Evolutionary conservation across 1,140 invertebrate species (phyloP), one percentile per base, ranked within the genome.

Genomic region (Brachionus calyciflorus): DNA sequence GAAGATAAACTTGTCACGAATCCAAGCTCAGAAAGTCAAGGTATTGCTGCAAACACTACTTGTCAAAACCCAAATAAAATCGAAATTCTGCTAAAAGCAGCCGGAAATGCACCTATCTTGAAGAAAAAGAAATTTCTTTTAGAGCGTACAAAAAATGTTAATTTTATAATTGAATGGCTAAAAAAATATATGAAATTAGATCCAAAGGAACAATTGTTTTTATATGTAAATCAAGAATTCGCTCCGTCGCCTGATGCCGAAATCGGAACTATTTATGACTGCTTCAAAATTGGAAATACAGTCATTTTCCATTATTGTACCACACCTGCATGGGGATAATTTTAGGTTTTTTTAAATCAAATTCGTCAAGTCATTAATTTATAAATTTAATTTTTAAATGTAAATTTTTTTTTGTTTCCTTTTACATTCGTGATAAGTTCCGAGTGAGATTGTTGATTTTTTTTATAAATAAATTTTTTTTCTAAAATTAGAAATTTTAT

Each of bases 31-130:
- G 37, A 70, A 2, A 19, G 0, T 12, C 69, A 26, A 41, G 9
- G 26, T 21, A 37, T 24, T 21, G 49, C 46, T 3, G 41, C 10
- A 10, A 37, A 60, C 19, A 21, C 44, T 7, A 17, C 41, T 46
- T 28, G 7, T 40, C 48, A 37, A 2, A 65, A 41, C 17, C 40
- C 60, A 6, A 40, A 24, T 88, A 49, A 82, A 96, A 93, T 97
- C 86, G 93, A 94, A 82, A 91, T 98, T 78, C 83, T 96, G 17
- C 84, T 98, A 9, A 96, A 95, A 87, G 91, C 94, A 9, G 94
- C 93, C 21, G 94, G 92, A 0, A 93, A 96, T 89, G 93, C 94
- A 12, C 96, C 96, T 0, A 97, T 98, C 76, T 92, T 98, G 89
- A 96, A 94, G 81, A 93, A 94, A 80, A 93, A 93, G 80, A 94